Evolutionary conservation across 2,888 invertebrate species (phyloP).

Genomic region (Petrophora chlorosata): DNA sequence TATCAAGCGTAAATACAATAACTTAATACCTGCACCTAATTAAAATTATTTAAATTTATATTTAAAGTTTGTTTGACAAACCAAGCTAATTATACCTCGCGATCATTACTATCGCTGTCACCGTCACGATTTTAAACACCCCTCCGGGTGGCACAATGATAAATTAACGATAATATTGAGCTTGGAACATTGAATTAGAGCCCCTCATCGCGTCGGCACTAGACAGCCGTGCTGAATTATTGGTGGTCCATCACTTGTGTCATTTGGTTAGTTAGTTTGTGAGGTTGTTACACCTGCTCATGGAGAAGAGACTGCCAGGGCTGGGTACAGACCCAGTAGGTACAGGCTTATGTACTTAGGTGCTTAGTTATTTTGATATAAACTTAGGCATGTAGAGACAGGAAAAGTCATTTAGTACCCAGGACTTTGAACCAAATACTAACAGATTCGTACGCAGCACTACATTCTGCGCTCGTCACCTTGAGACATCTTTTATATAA

Average conservation of each 20-base stretch:
- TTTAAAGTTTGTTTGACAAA: not conserved
- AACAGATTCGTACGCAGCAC: too few species aligned
- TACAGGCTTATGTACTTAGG: too few species aligned
- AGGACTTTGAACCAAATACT: too few species aligned
- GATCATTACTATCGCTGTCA: conserved; percentile 13
- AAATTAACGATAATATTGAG: conserved; percentile 74
- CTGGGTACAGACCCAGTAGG: too few species aligned
- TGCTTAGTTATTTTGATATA: too few species aligned
- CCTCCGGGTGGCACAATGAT: conserved; percentile 53
- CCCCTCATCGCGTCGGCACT: conserved; percentile 36
- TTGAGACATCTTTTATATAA: too few species aligned
- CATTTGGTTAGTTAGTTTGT: conserved; percentile 9
- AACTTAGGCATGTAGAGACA: too few species aligned
- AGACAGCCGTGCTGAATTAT: conserved; percentile 35
- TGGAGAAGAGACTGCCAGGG: too few species aligned
- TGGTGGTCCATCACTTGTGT: conserved; percentile 39
- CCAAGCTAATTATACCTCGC: conserved; percentile 2
- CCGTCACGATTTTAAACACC: conserved; percentile 13
- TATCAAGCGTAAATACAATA: too few species aligned
- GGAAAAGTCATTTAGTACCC: too few species aligned
- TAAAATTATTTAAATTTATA: not conserved
- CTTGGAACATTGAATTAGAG: conserved; percentile 65
- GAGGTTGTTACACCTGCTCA: conserved; percentile 21
- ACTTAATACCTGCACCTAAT: too few species aligned
- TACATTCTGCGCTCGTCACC: too few species aligned